These are phyloP conservation scores for Listronotus oregonensis DNA, from an alignment of 1,140 invertebrate species.

Conservation along the genomic window DNA sequence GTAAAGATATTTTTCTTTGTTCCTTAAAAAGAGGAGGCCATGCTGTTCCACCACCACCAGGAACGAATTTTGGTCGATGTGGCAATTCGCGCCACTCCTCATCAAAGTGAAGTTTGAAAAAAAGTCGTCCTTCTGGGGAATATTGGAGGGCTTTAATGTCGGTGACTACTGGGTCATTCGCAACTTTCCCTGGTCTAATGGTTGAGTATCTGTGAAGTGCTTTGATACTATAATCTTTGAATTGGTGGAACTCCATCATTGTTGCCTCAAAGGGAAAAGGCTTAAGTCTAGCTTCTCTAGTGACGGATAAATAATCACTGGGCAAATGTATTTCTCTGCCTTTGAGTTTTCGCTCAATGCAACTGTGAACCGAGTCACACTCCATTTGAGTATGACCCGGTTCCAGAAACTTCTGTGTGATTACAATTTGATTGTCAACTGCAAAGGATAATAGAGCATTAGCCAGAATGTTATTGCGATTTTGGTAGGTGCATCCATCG, in stretches of 20 bases:
- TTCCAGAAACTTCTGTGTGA: conserved; percentile 56
- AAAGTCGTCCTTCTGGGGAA: conserved; percentile 6
- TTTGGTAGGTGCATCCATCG: conserved; percentile 41
- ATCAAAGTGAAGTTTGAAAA: conserved; percentile 16
- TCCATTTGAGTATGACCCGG: conserved; percentile 58
- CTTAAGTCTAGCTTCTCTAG: not conserved
- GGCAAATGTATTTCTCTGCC: too few relatives aligned
- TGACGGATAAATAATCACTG: too few relatives aligned
- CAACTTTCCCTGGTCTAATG: conserved; percentile 6
- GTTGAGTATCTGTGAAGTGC: conserved; percentile 11
- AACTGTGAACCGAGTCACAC: conserved; percentile 51
- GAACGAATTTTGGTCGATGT: conserved; percentile 7
- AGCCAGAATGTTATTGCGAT: conserved; percentile 48
- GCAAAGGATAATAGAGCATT: conserved; percentile 51
- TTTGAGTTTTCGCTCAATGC: conserved; percentile 28
- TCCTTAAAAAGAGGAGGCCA: conserved; percentile 7
- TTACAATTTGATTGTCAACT: conserved; percentile 41
- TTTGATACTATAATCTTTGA: conserved; percentile 14
- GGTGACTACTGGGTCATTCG: conserved; percentile 10
- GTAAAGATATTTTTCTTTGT: conserved; percentile 11
- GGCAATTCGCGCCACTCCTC: conserved; percentile 15
- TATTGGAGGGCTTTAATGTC: conserved; percentile 12
- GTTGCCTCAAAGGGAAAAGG: conserved; percentile 3
- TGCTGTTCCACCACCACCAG: conserved; percentile 12
- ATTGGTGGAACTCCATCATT: conserved; percentile 7